Conservation (phyloP, 1,140 invertebrate species). For the Venustaconcha ellipsiformis region DNA sequence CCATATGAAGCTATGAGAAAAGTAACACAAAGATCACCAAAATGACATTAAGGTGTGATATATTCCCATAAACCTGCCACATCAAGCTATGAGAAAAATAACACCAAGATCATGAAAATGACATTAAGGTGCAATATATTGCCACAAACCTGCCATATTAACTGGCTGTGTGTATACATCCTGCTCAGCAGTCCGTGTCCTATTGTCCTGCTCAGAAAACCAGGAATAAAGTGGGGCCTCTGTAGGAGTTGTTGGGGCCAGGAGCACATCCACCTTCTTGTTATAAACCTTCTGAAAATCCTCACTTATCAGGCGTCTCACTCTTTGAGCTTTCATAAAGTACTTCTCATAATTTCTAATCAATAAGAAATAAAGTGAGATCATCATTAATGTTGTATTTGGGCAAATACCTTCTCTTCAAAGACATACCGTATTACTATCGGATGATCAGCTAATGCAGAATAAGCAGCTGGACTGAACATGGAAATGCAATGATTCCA, state of each 20-base stretch:
- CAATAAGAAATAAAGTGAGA: background rate
- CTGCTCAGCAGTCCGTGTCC: slow-evolving; percentile 87
- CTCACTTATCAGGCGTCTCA: slow-evolving; percentile 86
- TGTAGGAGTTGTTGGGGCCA: slow-evolving; percentile 92
- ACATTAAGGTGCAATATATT: background rate
- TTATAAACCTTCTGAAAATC: slow-evolving; percentile 87
- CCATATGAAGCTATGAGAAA: slow-evolving; percentile 73
- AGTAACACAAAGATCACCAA: background rate
- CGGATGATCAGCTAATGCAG: too few relatives aligned
- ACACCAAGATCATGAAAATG: background rate
- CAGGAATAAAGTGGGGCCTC: slow-evolving; percentile 86
- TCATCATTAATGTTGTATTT: too few relatives aligned
- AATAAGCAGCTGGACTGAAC: too few relatives aligned
- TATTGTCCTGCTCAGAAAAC: slow-evolving; percentile 80
- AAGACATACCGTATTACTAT: too few relatives aligned
- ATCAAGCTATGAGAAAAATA: slow-evolving; percentile 73
- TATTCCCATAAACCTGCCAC: slow-evolving; percentile 81
- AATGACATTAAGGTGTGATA: background rate
- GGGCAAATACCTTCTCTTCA: too few relatives aligned
- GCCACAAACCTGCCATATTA: slow-evolving; percentile 87
- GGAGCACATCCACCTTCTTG: slow-evolving; percentile 81
- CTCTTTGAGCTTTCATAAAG: slow-evolving; percentile 90
- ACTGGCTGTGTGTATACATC: slow-evolving; percentile 96
- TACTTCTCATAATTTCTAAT: slow-evolving; percentile 92
- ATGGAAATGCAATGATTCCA: too few relatives aligned